Evolutionary conservation across 2,113 vertebrate genomes (phyloP), one percentile per base, ranked within the genome.

Genomic region (Clupea harengus): DNA sequence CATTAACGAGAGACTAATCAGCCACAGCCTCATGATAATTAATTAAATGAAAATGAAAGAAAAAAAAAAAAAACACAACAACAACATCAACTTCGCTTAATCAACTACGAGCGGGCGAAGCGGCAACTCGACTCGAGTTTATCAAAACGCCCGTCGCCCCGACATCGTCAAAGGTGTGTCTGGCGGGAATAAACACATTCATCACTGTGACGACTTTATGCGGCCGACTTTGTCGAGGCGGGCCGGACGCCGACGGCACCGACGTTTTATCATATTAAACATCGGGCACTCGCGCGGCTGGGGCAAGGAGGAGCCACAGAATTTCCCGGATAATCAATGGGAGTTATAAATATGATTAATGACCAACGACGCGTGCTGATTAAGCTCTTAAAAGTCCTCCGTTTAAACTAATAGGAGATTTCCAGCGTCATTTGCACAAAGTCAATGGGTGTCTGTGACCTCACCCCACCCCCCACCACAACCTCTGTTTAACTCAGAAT

Each of bases 291-390:
- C 57, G 85, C 83, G 90, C 88, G 88, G 91, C 91, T 64, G 67
- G 90, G 92, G 89, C 93, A 91, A 90, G 89, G 88, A 54, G 83
- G 91, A 93, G 93, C 90, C 88, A 45, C 91, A 88, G 92, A 91
- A 91, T 88, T 72, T 88, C 89, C 85, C 83, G 88, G 87, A 87
- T 93, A 95, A 95, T 95, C 94, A 94, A 96, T 96, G 94, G 94
- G 87, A 91, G 94, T 93, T 94, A 94, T 95, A 95, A 94, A 95
- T 94, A 95, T 94, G 94, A 95, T 95, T 95, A 93, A 93, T 94
- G 92, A 91, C 57, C 3, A 49, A 60, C 88, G 85, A 78, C 86
- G 82, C 83, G 84, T 60, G 86, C 91, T 93, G 94, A 96, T 95
- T 94, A 94, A 95, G 87, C 87, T 88, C 85, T 88, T 88, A 92